A percentile compares a stretch with the other conserved stretches of the same genome.
Evolutionary conservation across 2,797 vertebrate genomes (phyloP).

Genomic region (Enteromius treurensis): DNA sequence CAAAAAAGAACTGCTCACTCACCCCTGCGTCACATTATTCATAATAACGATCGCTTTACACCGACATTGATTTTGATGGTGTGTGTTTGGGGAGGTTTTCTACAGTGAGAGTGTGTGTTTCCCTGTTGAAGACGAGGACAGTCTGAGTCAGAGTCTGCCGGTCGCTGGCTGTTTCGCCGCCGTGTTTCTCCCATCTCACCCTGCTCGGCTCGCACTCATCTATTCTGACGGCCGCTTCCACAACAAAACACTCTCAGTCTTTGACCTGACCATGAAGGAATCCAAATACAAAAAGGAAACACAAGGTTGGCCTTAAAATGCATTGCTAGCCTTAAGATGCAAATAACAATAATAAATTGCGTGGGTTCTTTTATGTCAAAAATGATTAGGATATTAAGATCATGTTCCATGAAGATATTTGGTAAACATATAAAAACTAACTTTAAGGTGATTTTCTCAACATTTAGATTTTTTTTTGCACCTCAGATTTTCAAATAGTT

Average conservation of each 20-base stretch:
- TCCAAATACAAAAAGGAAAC: slow-evolving; percentile 71
- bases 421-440: too few relatives aligned
- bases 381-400: too few relatives aligned
- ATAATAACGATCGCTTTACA: background rate
- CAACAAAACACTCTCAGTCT: slow-evolving; percentile 70
- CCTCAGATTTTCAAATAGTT: too few relatives aligned
- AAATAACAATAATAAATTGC: too few relatives aligned
- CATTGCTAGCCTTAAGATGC: background rate
- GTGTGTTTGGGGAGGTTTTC: slow-evolving; percentile 69
- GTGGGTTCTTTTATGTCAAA: too few relatives aligned
- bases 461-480: too few relatives aligned
- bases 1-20: background rate
- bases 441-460: too few relatives aligned
- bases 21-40: background rate
- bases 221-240: slow-evolving; percentile 17
- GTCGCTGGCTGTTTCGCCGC: slow-evolving; percentile 65
- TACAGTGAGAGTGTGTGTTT: slow-evolving; percentile 68
- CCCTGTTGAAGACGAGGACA: slow-evolving; percentile 68
- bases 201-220: slow-evolving; percentile 73
- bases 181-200: slow-evolving; percentile 75
- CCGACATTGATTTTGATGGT: background rate
- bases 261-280: slow-evolving; percentile 72
- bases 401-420: too few relatives aligned
- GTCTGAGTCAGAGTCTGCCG: slow-evolving; percentile 67
- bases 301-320: slow-evolving; percentile 59